These are phyloP conservation scores for Calyptommatus sinebrachiatus DNA, from an alignment of 2,113 vertebrate genomes.

Conservation along the genomic window DNA sequence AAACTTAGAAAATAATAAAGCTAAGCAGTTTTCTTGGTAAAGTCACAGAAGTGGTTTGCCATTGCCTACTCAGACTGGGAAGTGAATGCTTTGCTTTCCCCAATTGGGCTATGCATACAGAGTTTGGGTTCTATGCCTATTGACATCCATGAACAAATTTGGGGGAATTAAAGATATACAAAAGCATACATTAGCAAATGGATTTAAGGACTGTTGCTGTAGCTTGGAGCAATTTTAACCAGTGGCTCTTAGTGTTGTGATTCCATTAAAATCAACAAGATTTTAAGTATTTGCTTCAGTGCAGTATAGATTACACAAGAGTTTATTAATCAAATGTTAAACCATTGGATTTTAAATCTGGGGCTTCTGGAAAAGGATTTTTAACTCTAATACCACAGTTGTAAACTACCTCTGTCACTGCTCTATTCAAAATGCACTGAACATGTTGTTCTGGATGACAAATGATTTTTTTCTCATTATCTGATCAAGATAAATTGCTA, in stretches of 20 bases:
- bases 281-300: conserved; percentile 24
- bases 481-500: conserved; percentile 39
- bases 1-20: not conserved
- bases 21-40: not conserved
- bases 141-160: not conserved
- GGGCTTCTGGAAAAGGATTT: conserved; percentile 10
- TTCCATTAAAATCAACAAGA: conserved; percentile 20
- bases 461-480: conserved; percentile 29
- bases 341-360: conserved; percentile 26
- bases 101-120: too few species aligned
- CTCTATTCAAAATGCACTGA: conserved; percentile 1
- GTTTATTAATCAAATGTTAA: conserved; percentile 29
- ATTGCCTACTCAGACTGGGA: too few species aligned
- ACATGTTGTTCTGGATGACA: conserved; percentile 25
- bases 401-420: conserved; percentile 11
- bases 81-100: too few species aligned
- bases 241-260: not conserved
- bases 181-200: not conserved
- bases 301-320: conserved; percentile 8
- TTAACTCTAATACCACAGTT: not conserved
- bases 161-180: not conserved
- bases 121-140: too few species aligned
- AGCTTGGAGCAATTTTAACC: conserved; percentile 13
- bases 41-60: too few species aligned
- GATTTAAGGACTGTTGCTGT: not conserved